Conservation (phyloP, 2,113 vertebrate genomes). For the Ploceus nigricollis region DNA sequence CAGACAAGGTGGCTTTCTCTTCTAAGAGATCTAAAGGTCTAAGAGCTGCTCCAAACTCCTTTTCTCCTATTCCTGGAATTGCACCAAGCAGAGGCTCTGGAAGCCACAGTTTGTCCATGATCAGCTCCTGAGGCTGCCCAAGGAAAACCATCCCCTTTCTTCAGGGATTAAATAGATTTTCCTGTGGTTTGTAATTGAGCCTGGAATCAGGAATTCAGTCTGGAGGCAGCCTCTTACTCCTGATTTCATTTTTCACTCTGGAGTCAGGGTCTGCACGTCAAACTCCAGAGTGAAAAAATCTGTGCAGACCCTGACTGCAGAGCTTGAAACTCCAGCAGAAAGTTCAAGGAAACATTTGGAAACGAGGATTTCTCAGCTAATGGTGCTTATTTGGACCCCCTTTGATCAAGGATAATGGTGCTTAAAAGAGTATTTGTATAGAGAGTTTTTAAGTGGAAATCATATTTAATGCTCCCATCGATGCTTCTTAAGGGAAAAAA, state of each 20-base stretch:
- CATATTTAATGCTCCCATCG: background rate
- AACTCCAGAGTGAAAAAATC: background rate
- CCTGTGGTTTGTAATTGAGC: background rate
- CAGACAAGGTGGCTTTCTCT: background rate
- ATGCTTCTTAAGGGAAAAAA: background rate
- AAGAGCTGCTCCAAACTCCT: background rate
- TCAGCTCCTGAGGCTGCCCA: background rate
- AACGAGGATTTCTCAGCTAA: background rate
- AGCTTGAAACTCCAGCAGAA: background rate
- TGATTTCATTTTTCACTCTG: background rate
- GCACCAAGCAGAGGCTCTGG: background rate
- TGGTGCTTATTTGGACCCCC: background rate
- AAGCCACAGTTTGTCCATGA: background rate
- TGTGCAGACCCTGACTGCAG: background rate
- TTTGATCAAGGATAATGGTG: background rate
- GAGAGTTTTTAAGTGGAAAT: constrained; percentile 9
- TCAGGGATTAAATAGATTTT: background rate
- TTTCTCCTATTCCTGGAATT: background rate
- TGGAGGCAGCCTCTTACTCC: background rate
- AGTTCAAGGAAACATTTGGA: background rate
- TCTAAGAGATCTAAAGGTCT: background rate
- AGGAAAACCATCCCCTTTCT: background rate
- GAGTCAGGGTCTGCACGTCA: background rate
- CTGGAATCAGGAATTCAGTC: background rate
- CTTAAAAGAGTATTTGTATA: background rate